Conservation (phyloP, 2,113 vertebrate species). For the Pterocles orientalis region DNA sequence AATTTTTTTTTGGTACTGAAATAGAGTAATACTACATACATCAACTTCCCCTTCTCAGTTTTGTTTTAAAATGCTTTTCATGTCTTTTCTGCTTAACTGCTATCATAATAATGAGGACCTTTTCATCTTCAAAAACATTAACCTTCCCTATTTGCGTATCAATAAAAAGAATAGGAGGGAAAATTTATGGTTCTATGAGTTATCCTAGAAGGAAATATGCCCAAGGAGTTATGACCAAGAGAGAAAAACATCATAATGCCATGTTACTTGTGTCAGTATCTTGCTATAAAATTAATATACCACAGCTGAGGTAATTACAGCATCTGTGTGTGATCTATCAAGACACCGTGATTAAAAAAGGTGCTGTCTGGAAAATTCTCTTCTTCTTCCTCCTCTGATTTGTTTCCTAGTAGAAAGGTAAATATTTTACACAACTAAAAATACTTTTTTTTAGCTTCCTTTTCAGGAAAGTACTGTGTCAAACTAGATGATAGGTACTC, state of each 20-base stretch:
- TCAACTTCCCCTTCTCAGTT: not conserved
- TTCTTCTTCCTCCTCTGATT: not conserved
- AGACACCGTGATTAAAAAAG: not conserved
- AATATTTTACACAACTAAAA: conserved; percentile 19
- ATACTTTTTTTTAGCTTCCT: not conserved
- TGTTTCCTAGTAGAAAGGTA: conserved; percentile 31
- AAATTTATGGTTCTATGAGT: not conserved
- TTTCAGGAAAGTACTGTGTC: not conserved
- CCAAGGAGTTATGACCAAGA: not conserved
- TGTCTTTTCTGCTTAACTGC: not conserved
- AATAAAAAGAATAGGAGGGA: not conserved
- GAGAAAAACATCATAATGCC: not conserved
- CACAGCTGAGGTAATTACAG: not conserved
- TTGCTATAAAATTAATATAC: conserved; percentile 14
- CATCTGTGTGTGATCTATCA: conserved; percentile 12
- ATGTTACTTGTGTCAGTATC: fast-evolving
- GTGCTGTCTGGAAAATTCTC: conserved; percentile 15
- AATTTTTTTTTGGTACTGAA: not conserved
- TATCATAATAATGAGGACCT: not conserved
- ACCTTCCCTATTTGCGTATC: not conserved
- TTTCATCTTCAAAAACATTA: not conserved
- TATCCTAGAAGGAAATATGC: not conserved
- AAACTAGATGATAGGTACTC: not conserved
- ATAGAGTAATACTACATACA: not conserved
- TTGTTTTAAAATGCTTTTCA: not conserved